Conservation (phyloP, 2,113 vertebrate genomes). For the Chionomys nivalis region DNA sequence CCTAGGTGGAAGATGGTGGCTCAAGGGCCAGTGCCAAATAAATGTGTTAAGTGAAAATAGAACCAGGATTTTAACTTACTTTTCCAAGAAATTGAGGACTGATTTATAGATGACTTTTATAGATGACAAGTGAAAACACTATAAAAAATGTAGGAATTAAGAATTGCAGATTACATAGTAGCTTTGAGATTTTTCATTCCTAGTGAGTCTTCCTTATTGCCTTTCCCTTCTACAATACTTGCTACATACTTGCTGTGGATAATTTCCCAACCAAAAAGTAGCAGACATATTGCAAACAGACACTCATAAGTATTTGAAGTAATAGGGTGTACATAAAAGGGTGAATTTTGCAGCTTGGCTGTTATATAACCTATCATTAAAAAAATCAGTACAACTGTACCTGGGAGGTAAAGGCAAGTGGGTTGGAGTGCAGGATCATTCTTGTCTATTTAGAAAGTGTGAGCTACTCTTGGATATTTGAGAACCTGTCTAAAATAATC, state of each 20-base stretch:
- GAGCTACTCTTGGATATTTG: not conserved
- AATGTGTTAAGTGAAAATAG: not conserved
- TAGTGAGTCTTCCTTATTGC: not conserved
- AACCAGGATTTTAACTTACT: not conserved
- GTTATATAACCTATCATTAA: not conserved
- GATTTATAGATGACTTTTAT: not conserved
- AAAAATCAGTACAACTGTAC: not conserved
- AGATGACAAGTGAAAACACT: not conserved
- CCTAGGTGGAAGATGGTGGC: not conserved
- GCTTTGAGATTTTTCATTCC: not conserved
- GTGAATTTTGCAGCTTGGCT: not conserved
- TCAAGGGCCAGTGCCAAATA: not conserved
- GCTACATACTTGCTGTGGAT: not conserved
- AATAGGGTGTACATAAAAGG: not conserved
- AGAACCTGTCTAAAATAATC: not conserved
- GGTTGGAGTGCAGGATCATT: not conserved
- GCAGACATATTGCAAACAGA: not conserved
- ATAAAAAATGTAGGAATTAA: not conserved
- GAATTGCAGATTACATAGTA: not conserved
- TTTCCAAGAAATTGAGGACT: not conserved
- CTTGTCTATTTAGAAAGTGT: not conserved
- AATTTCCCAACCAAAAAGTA: not conserved
- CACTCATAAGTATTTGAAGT: not conserved
- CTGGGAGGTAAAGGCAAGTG: too few species aligned
- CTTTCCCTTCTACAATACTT: not conserved